phyloP scores from a whole-genome alignment of 1,140 invertebrate genomes.

The Nebria ingens region DNA sequence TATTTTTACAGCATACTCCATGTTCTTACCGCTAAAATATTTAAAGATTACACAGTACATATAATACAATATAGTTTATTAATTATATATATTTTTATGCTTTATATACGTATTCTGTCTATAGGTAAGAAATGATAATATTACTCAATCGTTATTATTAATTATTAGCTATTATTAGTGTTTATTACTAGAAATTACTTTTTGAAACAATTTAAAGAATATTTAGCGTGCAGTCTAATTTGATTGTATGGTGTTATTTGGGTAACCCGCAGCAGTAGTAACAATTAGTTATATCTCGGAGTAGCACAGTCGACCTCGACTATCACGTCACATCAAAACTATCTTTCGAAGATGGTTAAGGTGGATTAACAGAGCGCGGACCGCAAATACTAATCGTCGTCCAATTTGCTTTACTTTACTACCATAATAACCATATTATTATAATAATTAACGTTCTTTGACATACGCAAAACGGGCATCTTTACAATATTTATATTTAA shows the following conservation, averaged over 20 bases:
- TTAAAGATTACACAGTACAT: conserved; percentile 32
- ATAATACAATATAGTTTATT: conserved; percentile 22
- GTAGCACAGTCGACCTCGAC: not conserved
- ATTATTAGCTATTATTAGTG: conserved; percentile 14
- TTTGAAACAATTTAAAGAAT: conserved; percentile 25
- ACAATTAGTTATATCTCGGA: not conserved
- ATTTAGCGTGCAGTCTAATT: conserved; percentile 36
- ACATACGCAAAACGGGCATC: not conserved
- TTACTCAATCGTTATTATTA: conserved; percentile 12
- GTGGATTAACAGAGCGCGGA: too few relatives aligned
- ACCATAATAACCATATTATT: too few relatives aligned
- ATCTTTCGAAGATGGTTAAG: too few relatives aligned
- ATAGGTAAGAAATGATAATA: conserved; percentile 18
- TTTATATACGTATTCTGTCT: conserved; percentile 21
- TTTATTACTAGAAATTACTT: conserved; percentile 29
- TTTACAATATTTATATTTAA: not conserved
- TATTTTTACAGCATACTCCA: conserved; percentile 25
- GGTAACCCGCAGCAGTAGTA: conserved; percentile 7
- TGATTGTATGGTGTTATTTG: conserved; percentile 36
- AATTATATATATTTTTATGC: conserved; percentile 23
- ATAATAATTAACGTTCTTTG: too few relatives aligned
- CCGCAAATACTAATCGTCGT: too few relatives aligned
- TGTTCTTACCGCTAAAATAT: conserved; percentile 22
- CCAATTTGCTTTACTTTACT: too few relatives aligned
- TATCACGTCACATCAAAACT: too few relatives aligned